Conservation (phyloP, 1,140 invertebrate genomes). For the Lordiphosa clarofinis region DNA sequence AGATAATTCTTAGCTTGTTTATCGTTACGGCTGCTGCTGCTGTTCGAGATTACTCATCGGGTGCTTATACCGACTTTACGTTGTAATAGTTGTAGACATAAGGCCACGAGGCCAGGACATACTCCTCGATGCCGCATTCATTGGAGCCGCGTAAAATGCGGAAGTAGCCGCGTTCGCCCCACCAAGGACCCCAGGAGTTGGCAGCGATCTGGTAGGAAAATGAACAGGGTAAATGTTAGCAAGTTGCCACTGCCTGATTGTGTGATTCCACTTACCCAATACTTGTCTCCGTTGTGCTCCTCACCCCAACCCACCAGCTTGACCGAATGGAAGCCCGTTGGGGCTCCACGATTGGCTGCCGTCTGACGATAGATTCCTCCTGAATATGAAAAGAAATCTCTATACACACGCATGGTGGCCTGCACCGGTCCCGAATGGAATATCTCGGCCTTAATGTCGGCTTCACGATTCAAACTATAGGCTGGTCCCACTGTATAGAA, state of each 20-base stretch:
- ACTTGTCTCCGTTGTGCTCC: slow-evolving; percentile 86
- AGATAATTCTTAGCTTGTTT: slow-evolving; percentile 59
- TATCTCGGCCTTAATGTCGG: slow-evolving; percentile 96
- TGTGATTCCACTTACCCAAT: slow-evolving; percentile 87
- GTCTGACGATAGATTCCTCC: slow-evolving; percentile 90
- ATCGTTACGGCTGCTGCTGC: slow-evolving; percentile 38
- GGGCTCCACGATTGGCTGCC: slow-evolving; percentile 80
- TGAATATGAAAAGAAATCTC: slow-evolving; percentile 94
- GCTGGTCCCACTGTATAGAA: slow-evolving; percentile 91
- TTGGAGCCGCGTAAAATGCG: slow-evolving; percentile 88
- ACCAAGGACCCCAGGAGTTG: slow-evolving; percentile 93
- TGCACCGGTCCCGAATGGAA: slow-evolving; percentile 95
- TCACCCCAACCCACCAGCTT: slow-evolving; percentile 95
- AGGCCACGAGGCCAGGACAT: slow-evolving; percentile 88
- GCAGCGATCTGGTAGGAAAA: slow-evolving; percentile 86
- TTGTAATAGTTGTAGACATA: slow-evolving; percentile 81
- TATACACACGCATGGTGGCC: slow-evolving; percentile 93
- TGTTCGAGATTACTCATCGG: slow-evolving; percentile 53
- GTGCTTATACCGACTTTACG: slow-evolving; percentile 31
- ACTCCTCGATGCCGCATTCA: slow-evolving; percentile 93
- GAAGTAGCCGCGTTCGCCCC: slow-evolving; percentile 95
- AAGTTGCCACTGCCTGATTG: too few species aligned
- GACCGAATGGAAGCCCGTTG: slow-evolving; percentile 92
- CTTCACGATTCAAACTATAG: slow-evolving; percentile 88
- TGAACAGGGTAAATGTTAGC: too few species aligned